Percentiles rank a stretch among this genome's conserved stretches.
Evolutionary conservation across 2,113 vertebrate species (phyloP).

Genomic region (Calidris pygmaea): DNA sequence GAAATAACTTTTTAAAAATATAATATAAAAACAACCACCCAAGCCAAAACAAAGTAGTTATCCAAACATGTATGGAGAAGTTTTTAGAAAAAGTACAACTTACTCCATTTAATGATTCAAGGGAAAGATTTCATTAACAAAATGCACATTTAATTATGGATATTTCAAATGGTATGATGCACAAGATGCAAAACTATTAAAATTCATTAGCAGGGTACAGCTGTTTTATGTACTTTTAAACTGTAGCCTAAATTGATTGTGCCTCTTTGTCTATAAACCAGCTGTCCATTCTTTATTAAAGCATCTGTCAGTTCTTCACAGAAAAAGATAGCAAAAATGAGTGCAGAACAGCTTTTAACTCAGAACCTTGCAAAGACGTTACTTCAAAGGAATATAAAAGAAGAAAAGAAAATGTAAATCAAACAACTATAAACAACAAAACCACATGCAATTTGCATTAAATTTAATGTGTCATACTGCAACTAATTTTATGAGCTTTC

Average conservation of each 20-base stretch:
- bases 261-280: conserved; percentile 55
- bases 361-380: not conserved
- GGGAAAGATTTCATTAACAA: conserved; percentile 53
- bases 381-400: not conserved
- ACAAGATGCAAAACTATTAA: conserved; percentile 42
- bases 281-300: conserved; percentile 65
- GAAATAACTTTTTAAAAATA: not conserved
- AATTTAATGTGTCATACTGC: not conserved
- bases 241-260: conserved; percentile 52
- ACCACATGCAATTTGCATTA: not conserved
- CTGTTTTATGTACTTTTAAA: conserved; percentile 66
- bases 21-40: not conserved
- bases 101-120: conserved; percentile 17
- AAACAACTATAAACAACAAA: not conserved
- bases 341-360: conserved; percentile 4
- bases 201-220: conserved; percentile 56
- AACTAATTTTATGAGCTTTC: not conserved
- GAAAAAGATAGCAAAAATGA: conserved; percentile 31
- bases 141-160: conserved; percentile 53
- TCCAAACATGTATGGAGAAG: not conserved
- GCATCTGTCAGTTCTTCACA: conserved; percentile 56
- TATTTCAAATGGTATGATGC: conserved; percentile 28
- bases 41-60: not conserved
- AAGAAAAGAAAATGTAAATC: not conserved
- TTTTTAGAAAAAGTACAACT: conserved; percentile 21